These are phyloP conservation scores for Zygaena filipendulae DNA, from an alignment of 2,888 invertebrate genomes.

Conservation along the genomic window DNA sequence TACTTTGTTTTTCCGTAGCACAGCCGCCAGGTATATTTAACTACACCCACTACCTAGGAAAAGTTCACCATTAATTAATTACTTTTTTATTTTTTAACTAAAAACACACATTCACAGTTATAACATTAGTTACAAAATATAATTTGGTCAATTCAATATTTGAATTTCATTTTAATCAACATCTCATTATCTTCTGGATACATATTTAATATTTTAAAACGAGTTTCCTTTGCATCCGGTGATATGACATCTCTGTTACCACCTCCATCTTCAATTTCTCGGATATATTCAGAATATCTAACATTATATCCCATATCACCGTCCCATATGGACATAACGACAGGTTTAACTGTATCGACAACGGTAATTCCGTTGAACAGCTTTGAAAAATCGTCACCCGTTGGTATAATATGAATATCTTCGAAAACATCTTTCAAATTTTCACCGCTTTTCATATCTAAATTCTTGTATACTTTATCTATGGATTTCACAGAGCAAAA, in stretches of 20 bases:
- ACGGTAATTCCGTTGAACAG: constrained; percentile 22
- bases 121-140: no score
- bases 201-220: constrained; percentile 26
- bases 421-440: constrained; percentile 11
- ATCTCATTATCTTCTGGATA: constrained; percentile 37
- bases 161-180: constrained; percentile 13
- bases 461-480: constrained; percentile 38
- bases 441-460: constrained; percentile 38
- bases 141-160: no score
- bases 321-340: constrained; percentile 30
- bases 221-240: constrained; percentile 22
- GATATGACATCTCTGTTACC: no score
- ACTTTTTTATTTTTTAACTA: no score
- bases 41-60: no score
- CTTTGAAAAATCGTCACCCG: constrained; percentile 26
- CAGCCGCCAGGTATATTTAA: no score
- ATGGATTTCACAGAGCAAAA: constrained; percentile 31
- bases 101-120: no score
- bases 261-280: no score
- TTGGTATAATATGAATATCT: constrained; percentile 24
- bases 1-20: no score
- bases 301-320: constrained; percentile 47
- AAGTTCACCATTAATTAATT: no score
- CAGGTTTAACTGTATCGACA: constrained; percentile 1
- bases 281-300: constrained; percentile 34